Evolutionary conservation across 2,113 vertebrate species (phyloP).

Genomic region (Orientallactaga bullata): DNA sequence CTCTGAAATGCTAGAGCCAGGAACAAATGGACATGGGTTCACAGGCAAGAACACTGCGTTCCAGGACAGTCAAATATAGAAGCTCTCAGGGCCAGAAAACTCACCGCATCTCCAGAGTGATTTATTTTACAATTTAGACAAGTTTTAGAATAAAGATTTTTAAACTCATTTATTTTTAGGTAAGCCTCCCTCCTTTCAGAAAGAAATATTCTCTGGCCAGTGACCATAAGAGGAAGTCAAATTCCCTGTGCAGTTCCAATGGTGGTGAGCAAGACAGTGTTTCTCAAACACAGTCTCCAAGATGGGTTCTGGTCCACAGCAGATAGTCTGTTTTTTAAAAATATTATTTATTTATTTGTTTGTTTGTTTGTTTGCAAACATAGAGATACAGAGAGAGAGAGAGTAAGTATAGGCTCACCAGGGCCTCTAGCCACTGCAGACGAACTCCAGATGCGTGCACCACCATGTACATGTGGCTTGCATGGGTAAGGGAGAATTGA

Average conservation of each 20-base stretch:
- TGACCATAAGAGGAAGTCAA: constrained; percentile 46
- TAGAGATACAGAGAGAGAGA: too few relatives aligned
- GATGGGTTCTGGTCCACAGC: neutral
- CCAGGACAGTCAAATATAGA: constrained; percentile 61
- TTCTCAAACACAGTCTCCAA: neutral
- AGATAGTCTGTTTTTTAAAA: neutral
- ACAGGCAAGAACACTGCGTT: constrained; percentile 26
- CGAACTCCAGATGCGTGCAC: too few relatives aligned
- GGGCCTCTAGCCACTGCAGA: too few relatives aligned
- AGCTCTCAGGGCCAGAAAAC: neutral
- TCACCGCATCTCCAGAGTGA: constrained; percentile 2
- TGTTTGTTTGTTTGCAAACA: too few relatives aligned
- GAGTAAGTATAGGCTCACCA: too few relatives aligned
- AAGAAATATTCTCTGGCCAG: neutral
- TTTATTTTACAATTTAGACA: constrained; percentile 57
- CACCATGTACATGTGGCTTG: too few relatives aligned
- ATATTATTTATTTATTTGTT: too few relatives aligned
- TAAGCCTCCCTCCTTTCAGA: constrained; percentile 32
- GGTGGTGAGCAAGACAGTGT: neutral
- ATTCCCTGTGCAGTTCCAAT: neutral
- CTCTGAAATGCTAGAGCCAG: constrained; percentile 59
- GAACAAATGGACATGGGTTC: constrained; percentile 51
- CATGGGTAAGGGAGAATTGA: too few relatives aligned
- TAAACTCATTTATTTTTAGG: constrained; percentile 63
- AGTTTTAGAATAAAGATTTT: constrained; percentile 60